Base-by-base conservation (phyloP, 2,113 vertebrate genomes). In the Tympanuchus pallidicinctus region DNA sequence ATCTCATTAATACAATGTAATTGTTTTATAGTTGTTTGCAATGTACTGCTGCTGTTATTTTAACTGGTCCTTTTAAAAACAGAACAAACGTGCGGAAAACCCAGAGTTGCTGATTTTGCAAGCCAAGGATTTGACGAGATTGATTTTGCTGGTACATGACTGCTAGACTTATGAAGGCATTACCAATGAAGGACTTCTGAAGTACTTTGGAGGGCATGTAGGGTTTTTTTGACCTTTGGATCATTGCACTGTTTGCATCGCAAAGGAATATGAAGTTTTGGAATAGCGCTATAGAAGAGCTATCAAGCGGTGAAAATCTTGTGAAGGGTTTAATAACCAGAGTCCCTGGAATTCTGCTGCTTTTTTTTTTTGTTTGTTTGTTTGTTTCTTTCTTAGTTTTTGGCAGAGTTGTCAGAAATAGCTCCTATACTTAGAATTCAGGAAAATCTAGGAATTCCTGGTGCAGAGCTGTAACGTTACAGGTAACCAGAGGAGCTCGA, bases 31-130 rank as follows among this genome's bases (percentile, higher is more conserved):
- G 93, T 93, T 94, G 80, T 97, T 97, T 98, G 94, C 93, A 94
- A 92, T 97, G 52, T 96, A 96, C 95, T 98, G 97, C 97, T 98
- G 98, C 97, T 98, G 97, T 96, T 95, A 88, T 97, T 96, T 96
- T 93, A 96, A 96, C 95, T 91, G 95, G 72, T 97, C 95, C 85
- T 91, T 96, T 94, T 38, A 57, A 90, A 94, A 92, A 92, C 54
- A 45, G 86, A 94, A 82, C 30, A 88, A 94, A 60, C 36, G 82
- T 83, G 82, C 72, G 75, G 90, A 86, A 94, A 45, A 38, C 27
- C 52, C 92, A 90, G n/a, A 19, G 92, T 91, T 95, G 91, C 96
- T 81, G 88, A 85, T 95, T 89, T 93, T 91, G 93, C 63, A 81
- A 94, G 93, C 95, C 93, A 93, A 90, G 89, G 96, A 94, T 96